A percentile compares a stretch with the other conserved stretches of the same genome.
Evolutionary conservation across 1,140 invertebrate genomes (phyloP).

Genomic region (Sesamia nonagrioides): DNA sequence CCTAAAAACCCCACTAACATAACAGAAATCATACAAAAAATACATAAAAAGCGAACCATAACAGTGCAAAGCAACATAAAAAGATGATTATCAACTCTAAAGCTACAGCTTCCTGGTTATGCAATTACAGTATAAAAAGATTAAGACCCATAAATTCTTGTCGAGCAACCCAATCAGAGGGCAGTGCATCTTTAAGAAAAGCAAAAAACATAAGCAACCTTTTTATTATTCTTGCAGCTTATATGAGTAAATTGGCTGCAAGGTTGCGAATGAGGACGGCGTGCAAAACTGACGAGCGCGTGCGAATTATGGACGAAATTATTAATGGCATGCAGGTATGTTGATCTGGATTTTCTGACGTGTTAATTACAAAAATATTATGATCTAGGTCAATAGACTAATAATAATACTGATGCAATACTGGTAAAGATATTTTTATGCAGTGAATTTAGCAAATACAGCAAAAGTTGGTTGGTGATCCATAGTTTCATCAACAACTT

Average conservation of each 20-base stretch:
- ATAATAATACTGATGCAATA: background rate
- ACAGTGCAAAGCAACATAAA: background rate
- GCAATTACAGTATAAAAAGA: conserved; percentile 21
- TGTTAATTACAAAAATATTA: background rate
- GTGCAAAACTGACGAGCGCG: conserved; percentile 91
- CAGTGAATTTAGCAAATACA: no score
- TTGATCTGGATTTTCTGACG: conserved; percentile 31
- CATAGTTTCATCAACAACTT: no score
- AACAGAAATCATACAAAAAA: background rate
- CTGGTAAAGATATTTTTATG: background rate
- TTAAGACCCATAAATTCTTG: conserved; percentile 3
- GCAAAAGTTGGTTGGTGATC: no score
- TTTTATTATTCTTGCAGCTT: conserved; percentile 80
- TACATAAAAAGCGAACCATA: background rate
- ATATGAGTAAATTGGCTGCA: conserved; percentile 89
- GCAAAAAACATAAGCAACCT: conserved; percentile 21
- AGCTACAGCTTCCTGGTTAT: conserved; percentile 14
- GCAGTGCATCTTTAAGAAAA: conserved; percentile 16
- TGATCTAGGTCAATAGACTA: background rate
- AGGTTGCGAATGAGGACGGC: conserved; percentile 89
- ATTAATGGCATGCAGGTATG: conserved; percentile 92
- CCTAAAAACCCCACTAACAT: no score
- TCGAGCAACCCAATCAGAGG: background rate
- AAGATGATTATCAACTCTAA: background rate
- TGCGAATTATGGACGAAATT: conserved; percentile 94